Conservation (phyloP, 1,140 invertebrate species). For the Pristionchus pacificus region DNA sequence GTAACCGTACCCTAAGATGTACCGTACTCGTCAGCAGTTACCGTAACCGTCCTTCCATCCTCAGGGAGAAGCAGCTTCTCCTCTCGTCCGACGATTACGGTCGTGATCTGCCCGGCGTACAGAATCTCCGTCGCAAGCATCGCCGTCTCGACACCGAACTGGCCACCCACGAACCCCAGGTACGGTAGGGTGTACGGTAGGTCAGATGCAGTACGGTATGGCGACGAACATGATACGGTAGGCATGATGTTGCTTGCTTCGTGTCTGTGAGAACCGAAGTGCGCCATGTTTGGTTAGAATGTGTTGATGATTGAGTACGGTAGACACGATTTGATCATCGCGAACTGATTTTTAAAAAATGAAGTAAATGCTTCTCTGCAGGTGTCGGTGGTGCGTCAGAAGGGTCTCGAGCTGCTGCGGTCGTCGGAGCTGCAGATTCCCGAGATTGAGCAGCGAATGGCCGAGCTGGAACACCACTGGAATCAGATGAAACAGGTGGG, state of each 20-base stretch:
- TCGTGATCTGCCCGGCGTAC: constrained; percentile 91
- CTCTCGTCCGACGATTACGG: constrained; percentile 97
- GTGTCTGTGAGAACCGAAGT: too few species aligned
- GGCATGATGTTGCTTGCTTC: too few species aligned
- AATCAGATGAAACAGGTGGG: constrained; percentile 48
- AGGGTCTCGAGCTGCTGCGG: constrained; percentile 90
- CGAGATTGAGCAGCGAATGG: constrained; percentile 76
- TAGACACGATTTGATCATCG: too few species aligned
- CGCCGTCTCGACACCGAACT: constrained; percentile 92
- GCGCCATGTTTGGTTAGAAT: too few species aligned
- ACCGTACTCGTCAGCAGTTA: too few species aligned
- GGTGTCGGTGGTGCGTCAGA: constrained; percentile 84
- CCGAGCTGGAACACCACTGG: constrained; percentile 59
- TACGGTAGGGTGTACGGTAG: constrained; percentile 58
- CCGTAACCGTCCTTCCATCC: background rate
- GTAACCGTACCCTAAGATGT: too few species aligned
- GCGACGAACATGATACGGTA: too few species aligned
- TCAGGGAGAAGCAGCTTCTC: constrained; percentile 84
- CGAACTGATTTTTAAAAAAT: too few species aligned
- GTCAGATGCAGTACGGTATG: too few species aligned
- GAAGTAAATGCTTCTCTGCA: background rate
- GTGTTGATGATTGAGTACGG: too few species aligned
- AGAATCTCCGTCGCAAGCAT: constrained; percentile 97
- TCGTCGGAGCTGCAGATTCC: constrained; percentile 82
- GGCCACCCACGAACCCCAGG: constrained; percentile 89